Conservation (phyloP, 2,113 vertebrate genomes). For the Pithys albifrons region DNA sequence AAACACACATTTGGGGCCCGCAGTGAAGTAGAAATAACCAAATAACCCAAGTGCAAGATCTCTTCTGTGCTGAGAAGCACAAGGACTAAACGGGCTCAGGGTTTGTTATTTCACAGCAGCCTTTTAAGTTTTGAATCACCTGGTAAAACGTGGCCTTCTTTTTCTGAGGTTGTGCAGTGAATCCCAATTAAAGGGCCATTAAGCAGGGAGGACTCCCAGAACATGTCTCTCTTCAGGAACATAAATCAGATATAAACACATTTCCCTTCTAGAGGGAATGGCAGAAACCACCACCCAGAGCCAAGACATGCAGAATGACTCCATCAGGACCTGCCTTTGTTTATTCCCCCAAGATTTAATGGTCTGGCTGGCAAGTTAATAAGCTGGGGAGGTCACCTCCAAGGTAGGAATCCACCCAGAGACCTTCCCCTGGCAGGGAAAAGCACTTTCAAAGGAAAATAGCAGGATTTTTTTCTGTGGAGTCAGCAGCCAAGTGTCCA, state of each 20-base stretch:
- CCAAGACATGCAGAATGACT: neutral
- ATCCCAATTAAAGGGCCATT: neutral
- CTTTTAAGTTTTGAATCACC: neutral
- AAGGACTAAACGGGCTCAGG: neutral
- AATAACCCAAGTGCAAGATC: neutral
- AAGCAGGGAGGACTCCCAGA: neutral
- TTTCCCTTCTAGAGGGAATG: neutral
- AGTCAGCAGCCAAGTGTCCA: neutral
- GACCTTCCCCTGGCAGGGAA: neutral
- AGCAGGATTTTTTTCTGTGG: neutral
- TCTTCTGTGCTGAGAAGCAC: neutral
- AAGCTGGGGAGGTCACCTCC: neutral
- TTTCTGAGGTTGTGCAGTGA: neutral
- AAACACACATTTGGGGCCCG: neutral
- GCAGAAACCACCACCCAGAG: neutral
- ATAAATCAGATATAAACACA: neutral
- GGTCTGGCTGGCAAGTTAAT: neutral
- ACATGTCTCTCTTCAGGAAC: neutral
- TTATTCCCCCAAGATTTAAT: neutral
- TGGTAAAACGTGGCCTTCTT: neutral
- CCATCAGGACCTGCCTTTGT: neutral
- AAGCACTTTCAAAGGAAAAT: neutral
- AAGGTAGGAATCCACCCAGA: neutral
- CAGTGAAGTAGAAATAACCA: neutral
- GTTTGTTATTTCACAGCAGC: neutral